phyloP scores from a whole-genome alignment of 2,797 vertebrate genomes.

The Enteromius argenteus region DNA sequence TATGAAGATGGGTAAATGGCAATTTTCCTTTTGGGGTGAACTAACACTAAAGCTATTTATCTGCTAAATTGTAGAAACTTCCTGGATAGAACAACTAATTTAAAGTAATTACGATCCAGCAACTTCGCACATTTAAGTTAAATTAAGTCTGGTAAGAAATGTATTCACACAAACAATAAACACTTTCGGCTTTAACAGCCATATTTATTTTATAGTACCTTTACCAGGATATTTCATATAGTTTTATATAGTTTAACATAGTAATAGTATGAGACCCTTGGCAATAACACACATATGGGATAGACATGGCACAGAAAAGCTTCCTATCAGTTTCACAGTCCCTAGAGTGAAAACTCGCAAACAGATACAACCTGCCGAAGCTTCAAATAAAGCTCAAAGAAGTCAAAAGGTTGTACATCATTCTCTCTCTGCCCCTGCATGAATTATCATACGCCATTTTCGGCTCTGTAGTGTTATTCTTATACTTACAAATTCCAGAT shows the following conservation, averaged over 20 bases:
- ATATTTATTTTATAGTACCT: conserved; percentile 51
- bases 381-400: not conserved
- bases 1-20: not conserved
- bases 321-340: not conserved
- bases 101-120: not conserved
- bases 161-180: too few species aligned
- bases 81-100: not conserved
- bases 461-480: conserved; percentile 15
- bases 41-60: not conserved
- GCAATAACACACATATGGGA: conserved; percentile 26
- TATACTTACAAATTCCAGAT: conserved; percentile 20
- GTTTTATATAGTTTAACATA: conserved; percentile 18
- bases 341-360: not conserved
- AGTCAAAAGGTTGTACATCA: not conserved
- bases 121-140: not conserved
- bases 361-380: not conserved
- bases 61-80: not conserved
- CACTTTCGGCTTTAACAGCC: conserved; percentile 5
- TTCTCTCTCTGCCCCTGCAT: not conserved
- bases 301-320: conserved; percentile 2
- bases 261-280: not conserved
- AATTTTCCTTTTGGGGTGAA: not conserved
- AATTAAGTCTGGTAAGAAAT: not conserved
- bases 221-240: conserved; percentile 14
- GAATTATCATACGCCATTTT: not conserved